A percentile compares a stretch with the other conserved stretches of the same genome.
Evolutionary conservation across 2,113 vertebrate species (phyloP).

Genomic region (Triplophysa dalaica): DNA sequence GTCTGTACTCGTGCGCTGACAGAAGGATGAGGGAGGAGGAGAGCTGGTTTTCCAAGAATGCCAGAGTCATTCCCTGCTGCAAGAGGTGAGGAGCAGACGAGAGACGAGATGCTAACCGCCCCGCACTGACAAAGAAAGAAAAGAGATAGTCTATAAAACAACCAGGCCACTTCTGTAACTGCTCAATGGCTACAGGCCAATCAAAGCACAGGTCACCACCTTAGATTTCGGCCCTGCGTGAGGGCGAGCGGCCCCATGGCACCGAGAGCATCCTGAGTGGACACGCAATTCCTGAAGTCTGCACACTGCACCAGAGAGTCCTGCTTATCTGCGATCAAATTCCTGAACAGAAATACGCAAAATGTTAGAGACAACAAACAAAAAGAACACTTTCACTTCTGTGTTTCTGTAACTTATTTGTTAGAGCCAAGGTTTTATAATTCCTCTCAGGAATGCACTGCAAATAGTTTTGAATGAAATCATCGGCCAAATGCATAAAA

Average conservation of each 20-base stretch:
- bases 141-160: neutral
- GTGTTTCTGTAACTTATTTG: too few species aligned
- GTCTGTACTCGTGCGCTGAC: slow-evolving; percentile 89
- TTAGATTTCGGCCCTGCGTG: slow-evolving; percentile 90
- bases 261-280: slow-evolving; percentile 84
- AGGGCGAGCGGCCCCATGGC: slow-evolving; percentile 90
- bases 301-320: slow-evolving; percentile 94
- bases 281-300: slow-evolving; percentile 91
- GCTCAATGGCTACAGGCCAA: neutral
- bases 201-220: slow-evolving; percentile 71
- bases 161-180: too few species aligned
- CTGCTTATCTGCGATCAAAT: slow-evolving; percentile 90
- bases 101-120: slow-evolving; percentile 89
- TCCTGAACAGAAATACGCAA: slow-evolving; percentile 73
- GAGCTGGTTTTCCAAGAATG: slow-evolving; percentile 95
- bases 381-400: too few species aligned
- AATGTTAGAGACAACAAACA: neutral
- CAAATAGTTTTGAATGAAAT: too few species aligned
- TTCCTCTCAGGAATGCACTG: too few species aligned
- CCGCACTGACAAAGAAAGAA: slow-evolving; percentile 73
- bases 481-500: too few species aligned
- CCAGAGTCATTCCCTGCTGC: slow-evolving; percentile 91
- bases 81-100: slow-evolving; percentile 91
- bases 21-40: slow-evolving; percentile 85
- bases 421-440: too few species aligned